Conservation (phyloP, 1,140 invertebrate species). For the Gryllus bimaculatus region DNA sequence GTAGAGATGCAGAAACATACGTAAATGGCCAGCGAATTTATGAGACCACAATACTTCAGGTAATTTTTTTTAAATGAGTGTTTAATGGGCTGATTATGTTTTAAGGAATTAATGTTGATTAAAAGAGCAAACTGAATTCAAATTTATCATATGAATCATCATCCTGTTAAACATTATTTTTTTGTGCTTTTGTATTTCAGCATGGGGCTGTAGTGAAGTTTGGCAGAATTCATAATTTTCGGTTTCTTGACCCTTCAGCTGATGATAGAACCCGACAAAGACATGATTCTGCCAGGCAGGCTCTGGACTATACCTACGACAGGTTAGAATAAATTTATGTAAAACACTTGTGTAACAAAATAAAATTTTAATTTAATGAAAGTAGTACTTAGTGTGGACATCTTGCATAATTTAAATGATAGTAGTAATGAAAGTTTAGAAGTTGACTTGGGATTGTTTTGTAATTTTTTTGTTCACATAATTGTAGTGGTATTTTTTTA, state of each 20-base stretch:
- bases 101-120: background rate
- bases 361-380: too few relatives aligned
- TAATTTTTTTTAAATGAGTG: slow-evolving; percentile 27
- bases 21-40: slow-evolving; percentile 86
- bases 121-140: background rate
- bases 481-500: too few relatives aligned
- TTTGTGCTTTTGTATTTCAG: slow-evolving; percentile 37
- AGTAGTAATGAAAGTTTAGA: too few relatives aligned
- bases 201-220: slow-evolving; percentile 82
- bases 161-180: background rate
- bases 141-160: background rate
- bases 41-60: slow-evolving; percentile 86
- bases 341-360: too few relatives aligned
- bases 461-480: too few relatives aligned
- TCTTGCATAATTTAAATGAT: too few relatives aligned
- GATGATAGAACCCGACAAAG: slow-evolving; percentile 67
- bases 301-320: slow-evolving; percentile 50
- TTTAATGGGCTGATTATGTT: background rate
- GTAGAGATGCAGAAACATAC: slow-evolving; percentile 84
- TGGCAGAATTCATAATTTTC: slow-evolving; percentile 82
- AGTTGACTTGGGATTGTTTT: too few relatives aligned
- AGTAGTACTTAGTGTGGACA: too few relatives aligned
- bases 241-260: slow-evolving; percentile 83
- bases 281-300: slow-evolving; percentile 52
- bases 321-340: slow-evolving; percentile 41